Evolutionary conservation across 2,797 vertebrate species (phyloP).

Genomic region (Pseudomugil tenellus): DNA sequence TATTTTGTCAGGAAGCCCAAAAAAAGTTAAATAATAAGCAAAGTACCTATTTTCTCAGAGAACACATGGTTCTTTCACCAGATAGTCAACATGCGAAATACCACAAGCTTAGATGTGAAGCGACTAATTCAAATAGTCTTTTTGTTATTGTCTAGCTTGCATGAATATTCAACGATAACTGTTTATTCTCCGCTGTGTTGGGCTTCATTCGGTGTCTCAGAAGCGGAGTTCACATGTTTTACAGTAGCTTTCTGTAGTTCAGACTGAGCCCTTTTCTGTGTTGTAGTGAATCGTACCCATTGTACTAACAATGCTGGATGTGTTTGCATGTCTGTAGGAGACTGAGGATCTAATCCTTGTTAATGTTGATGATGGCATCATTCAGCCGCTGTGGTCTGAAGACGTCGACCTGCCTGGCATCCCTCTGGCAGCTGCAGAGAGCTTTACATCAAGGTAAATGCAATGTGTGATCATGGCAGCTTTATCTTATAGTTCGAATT

Average conservation of each 20-base stretch:
- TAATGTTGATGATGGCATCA: slow-evolving; percentile 88
- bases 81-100: neutral
- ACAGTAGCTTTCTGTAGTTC: slow-evolving; percentile 47
- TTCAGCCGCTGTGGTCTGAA: slow-evolving; percentile 79
- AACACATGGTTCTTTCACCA: neutral
- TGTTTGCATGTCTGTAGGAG: slow-evolving; percentile 81
- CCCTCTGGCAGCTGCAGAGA: slow-evolving; percentile 85
- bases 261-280: slow-evolving; percentile 21
- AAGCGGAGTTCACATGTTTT: slow-evolving; percentile 37
- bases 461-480: too few species aligned
- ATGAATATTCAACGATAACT: slow-evolving; percentile 28
- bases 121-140: neutral
- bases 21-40: neutral
- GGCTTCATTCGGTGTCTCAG: slow-evolving; percentile 43
- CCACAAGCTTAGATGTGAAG: neutral
- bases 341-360: slow-evolving; percentile 92
- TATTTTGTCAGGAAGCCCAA: neutral
- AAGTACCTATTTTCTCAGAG: neutral
- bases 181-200: slow-evolving; percentile 29
- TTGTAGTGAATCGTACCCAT: slow-evolving; percentile 32
- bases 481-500: too few species aligned
- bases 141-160: neutral
- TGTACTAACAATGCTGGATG: slow-evolving; percentile 20
- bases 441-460: slow-evolving; percentile 88
- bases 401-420: slow-evolving; percentile 82